Conservation (phyloP, 2,113 vertebrate genomes). For the Bagarius yarrelli region DNA sequence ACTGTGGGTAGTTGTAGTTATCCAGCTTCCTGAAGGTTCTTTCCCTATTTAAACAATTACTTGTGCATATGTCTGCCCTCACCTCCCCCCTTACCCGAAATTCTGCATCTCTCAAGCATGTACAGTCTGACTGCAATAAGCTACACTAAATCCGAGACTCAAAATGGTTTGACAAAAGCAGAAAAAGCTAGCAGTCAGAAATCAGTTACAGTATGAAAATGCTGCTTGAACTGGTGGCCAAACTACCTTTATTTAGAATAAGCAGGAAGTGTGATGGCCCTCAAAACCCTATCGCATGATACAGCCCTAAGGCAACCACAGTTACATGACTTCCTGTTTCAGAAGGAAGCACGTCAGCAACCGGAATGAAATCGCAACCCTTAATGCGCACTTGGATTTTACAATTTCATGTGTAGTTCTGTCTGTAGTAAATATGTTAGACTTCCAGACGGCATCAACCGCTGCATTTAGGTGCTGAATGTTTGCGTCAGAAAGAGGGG, state of each 20-base stretch:
- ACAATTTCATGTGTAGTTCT: background rate
- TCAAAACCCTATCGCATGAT: background rate
- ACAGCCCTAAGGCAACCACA: background rate
- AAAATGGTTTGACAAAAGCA: background rate
- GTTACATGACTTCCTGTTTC: background rate
- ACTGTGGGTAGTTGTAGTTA: background rate
- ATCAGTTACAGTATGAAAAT: background rate
- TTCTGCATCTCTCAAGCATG: background rate
- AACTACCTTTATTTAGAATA: background rate
- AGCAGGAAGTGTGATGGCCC: background rate
- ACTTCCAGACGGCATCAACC: background rate
- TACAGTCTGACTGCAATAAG: background rate
- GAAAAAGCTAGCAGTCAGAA: background rate
- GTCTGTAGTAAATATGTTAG: background rate
- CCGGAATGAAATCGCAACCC: background rate
- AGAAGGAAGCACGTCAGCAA: background rate
- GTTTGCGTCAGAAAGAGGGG: background rate
- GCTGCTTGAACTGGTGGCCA: background rate
- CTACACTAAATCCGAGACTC: background rate
- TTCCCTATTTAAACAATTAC: background rate
- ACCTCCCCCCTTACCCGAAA: background rate
- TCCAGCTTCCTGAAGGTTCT: background rate
- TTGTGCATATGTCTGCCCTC: background rate
- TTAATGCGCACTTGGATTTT: background rate
- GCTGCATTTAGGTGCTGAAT: background rate